Percentiles rank a stretch among this genome's conserved stretches.
Evolutionary conservation across 2,797 vertebrate species (phyloP).

Genomic region (Distichodus sexfasciatus): DNA sequence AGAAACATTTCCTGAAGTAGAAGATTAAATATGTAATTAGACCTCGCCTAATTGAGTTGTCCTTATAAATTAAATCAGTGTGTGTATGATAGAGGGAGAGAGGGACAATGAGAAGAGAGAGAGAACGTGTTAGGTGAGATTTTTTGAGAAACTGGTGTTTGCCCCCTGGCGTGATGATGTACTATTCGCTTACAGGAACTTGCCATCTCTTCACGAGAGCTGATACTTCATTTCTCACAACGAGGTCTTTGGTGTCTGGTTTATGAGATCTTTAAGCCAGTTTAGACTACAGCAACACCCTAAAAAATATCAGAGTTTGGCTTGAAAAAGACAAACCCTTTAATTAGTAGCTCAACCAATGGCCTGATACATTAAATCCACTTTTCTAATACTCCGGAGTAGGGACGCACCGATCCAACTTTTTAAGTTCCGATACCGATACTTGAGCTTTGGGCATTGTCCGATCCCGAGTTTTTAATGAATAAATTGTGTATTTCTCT

Average conservation of each 20-base stretch:
- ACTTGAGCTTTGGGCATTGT: too few species aligned
- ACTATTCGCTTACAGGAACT: not conserved
- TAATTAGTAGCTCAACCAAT: not conserved
- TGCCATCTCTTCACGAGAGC: not conserved
- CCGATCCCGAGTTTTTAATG: too few species aligned
- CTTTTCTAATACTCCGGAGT: too few species aligned
- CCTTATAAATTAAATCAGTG: not conserved
- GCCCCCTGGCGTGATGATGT: not conserved
- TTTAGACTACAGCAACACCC: not conserved
- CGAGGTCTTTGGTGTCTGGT: not conserved
- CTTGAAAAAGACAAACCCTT: not conserved
- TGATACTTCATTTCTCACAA: constrained; percentile 11
- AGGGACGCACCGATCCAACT: too few species aligned
- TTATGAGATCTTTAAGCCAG: not conserved
- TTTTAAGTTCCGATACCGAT: too few species aligned
- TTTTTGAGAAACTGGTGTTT: not conserved
- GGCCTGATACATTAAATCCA: too few species aligned
- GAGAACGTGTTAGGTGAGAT: not conserved
- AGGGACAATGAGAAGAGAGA: not conserved
- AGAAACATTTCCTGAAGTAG: constrained; percentile 16
- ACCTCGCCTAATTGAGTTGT: constrained; percentile 52
- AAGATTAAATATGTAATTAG: constrained; percentile 51
- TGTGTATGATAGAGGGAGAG: not conserved
- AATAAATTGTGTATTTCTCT: too few species aligned
- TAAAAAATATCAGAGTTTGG: not conserved